These are phyloP conservation scores for Oreocharis arfaki DNA, from an alignment of 2,113 vertebrate species.

Conservation along the genomic window DNA sequence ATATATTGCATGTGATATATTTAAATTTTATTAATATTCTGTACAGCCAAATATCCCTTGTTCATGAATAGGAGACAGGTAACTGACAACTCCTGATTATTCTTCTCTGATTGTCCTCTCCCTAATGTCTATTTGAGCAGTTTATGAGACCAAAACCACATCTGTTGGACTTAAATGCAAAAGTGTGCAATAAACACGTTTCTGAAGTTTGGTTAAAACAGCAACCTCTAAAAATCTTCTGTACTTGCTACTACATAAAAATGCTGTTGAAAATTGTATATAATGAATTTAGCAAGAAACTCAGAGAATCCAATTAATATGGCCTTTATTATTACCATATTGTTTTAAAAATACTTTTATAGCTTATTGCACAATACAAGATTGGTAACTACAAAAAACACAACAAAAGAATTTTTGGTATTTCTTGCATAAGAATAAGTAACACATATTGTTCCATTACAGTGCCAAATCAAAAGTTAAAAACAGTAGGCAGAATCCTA, in stretches of 20 bases:
- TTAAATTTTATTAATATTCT: background rate
- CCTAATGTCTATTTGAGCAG: background rate
- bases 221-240: background rate
- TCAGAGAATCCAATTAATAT: background rate
- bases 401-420: conserved; percentile 11
- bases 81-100: background rate
- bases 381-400: conserved; percentile 1
- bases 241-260: background rate
- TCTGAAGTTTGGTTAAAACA: background rate
- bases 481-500: background rate
- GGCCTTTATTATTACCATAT: conserved; percentile 13
- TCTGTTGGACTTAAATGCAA: background rate
- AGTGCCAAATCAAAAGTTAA: conserved; percentile 11
- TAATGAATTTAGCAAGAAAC: background rate
- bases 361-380: background rate
- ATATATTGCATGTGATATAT: accelerated
- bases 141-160: background rate
- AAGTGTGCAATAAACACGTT: background rate
- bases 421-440: background rate
- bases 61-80: background rate
- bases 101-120: background rate
- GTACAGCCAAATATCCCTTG: background rate
- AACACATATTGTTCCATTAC: conserved; percentile 6
- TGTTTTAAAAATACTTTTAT: conserved; percentile 15
- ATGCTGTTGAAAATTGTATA: background rate